Percentiles rank a stretch among this genome's conserved stretches.
These are phyloP conservation scores for Musca vetustissima DNA, from an alignment of 1,140 invertebrate genomes.

Conservation along the genomic window DNA sequence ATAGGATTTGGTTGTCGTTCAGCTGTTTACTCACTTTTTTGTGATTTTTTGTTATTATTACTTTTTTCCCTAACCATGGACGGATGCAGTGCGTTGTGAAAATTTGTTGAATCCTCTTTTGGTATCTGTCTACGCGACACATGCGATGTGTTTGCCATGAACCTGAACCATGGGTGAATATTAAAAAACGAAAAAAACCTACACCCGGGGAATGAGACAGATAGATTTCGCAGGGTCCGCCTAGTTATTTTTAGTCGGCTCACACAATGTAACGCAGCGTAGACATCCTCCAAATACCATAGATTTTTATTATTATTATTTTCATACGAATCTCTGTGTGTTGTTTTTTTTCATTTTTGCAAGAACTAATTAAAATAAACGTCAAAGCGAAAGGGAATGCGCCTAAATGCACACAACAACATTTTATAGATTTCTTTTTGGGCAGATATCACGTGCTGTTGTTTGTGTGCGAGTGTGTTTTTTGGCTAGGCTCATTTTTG, in stretches of 20 bases:
- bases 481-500: background rate
- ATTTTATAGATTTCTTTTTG: conserved; percentile 14
- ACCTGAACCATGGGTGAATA: background rate
- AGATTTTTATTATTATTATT: conserved; percentile 16
- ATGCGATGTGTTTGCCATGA: background rate
- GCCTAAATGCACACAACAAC: conserved; percentile 30
- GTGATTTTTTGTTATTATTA: background rate
- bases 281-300: background rate
- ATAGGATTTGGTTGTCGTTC: background rate
- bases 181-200: background rate
- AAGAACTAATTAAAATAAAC: conserved; percentile 34
- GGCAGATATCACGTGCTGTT: background rate
- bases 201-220: background rate
- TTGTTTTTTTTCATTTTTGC: conserved; percentile 1
- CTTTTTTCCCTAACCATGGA: background rate
- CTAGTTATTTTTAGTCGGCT: background rate
- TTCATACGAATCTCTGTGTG: background rate
- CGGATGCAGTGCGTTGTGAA: background rate
- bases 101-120: conserved; percentile 7
- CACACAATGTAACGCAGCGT: conserved; percentile 28
- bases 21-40: background rate
- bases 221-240: background rate
- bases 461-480: too few relatives aligned
- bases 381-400: conserved; percentile 29
- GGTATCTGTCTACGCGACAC: conserved; percentile 8